Base-by-base conservation (phyloP, 2,797 vertebrate genomes). In the Lutjanus campechanus region DNA sequence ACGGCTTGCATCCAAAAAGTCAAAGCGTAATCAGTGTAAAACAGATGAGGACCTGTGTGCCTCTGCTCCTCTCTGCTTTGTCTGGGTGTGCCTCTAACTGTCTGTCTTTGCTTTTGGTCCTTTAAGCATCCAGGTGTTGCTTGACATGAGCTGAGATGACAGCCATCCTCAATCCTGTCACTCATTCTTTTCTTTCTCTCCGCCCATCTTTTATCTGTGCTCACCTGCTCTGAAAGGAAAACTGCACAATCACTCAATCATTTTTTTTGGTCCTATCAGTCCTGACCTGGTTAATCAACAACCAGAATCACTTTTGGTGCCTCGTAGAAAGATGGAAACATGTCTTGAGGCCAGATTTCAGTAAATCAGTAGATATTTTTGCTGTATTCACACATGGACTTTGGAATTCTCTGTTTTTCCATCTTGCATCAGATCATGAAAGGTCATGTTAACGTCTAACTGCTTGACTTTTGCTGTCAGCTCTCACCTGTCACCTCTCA, bases 141-240 rank as follows among this genome's bases (percentile, higher is more conserved):
- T 76, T 83, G 86, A 88, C 43, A 20, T 85, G 84, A 94, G 75
- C 72, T n/a, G 41, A 73, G 73, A 17, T 84, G 94, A 93, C 92
- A 88, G 67, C 63, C 70, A 77, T 90, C 77, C 10, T 68, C 88
- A 85, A 77, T 74, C 76, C 86, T 92, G 91, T 88, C 89, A 90
- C 41, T 92, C 86, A 91, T 46, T 73, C 20, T 4, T 64, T 63
- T 55, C 29, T 40, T 7, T 64, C 46, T 40, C 50, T 79, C 65
- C 81, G 25, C 73, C 71, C 53, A 6, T 60, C 69, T 41, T 75
- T 77, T 55, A 29, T 74, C 71, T 43, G 56, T 53, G 62, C 70
- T 88, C 76, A 72, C 46, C 46, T 46, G 63, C 61, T 79, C 11
- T 20, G 20, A 68, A 50, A 47, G 20, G 7, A 20, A 76, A 61